phyloP scores from a whole-genome alignment of 2,797 vertebrate species.

The Allobates femoralis region DNA sequence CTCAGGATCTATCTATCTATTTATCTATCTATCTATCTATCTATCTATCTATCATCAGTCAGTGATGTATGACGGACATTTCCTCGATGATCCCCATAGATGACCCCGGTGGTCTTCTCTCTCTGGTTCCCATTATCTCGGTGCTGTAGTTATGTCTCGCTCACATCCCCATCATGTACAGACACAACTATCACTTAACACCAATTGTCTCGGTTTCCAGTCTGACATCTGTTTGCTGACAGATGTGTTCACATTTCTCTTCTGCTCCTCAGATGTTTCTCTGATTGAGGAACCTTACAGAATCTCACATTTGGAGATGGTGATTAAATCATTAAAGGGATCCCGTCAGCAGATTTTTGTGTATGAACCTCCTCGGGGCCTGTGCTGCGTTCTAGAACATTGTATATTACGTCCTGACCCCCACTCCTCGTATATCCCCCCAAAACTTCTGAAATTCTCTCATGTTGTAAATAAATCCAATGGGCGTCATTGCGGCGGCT shows the following conservation, averaged over 20 bases:
- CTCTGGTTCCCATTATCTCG: neutral
- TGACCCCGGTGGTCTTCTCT: neutral
- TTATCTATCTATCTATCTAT: neutral
- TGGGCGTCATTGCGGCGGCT: too few species aligned
- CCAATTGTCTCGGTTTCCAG: neutral
- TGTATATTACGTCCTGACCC: too few species aligned
- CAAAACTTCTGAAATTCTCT: too few species aligned
- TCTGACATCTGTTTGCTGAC: constrained; percentile 44
- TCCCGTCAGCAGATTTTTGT: too few species aligned
- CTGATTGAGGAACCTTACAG: neutral
- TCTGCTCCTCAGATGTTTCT: neutral
- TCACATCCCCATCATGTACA: neutral
- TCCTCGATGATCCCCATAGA: neutral
- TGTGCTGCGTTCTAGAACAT: too few species aligned
- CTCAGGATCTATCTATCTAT: too few species aligned
- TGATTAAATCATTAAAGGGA: neutral
- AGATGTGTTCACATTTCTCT: constrained; percentile 20
- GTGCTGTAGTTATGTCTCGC: neutral
- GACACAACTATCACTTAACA: constrained; percentile 37
- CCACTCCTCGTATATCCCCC: too few species aligned
- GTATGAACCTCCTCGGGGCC: too few species aligned
- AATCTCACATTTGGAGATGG: neutral
- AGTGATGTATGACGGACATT: neutral
- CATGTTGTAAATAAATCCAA: too few species aligned
- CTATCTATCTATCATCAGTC: neutral